Evolutionary conservation across 2,797 vertebrate species (phyloP).

Genomic region (Gouania willdenowi): DNA sequence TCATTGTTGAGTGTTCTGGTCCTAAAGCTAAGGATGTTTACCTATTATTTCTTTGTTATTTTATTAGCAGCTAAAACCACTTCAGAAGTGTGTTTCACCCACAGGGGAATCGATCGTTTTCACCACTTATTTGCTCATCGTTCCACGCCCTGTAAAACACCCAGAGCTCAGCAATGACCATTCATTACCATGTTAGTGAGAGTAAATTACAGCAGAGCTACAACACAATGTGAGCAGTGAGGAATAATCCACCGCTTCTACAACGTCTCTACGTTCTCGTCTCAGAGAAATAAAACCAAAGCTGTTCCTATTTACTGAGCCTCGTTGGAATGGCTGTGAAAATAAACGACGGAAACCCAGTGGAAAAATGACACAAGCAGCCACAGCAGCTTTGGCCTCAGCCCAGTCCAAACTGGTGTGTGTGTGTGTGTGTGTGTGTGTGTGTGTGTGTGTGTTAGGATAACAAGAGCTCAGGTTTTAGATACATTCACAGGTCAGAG

Average conservation of each 20-base stretch:
- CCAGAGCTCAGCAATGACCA: constrained; percentile 4
- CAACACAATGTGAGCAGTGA: not conserved
- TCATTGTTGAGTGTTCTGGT: too few relatives aligned
- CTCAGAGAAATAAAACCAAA: constrained; percentile 26
- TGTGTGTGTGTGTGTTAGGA: not conserved
- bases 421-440: constrained; percentile 36
- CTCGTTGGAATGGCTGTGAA: constrained; percentile 58
- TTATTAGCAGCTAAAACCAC: too few relatives aligned
- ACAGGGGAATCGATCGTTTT: not conserved
- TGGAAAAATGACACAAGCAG: constrained; percentile 64
- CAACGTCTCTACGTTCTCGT: too few relatives aligned
- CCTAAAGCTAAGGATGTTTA: too few relatives aligned
- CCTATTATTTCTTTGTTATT: too few relatives aligned
- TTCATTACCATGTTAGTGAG: constrained; percentile 7
- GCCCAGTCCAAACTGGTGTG: constrained; percentile 55
- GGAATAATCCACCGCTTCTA: constrained; percentile 35
- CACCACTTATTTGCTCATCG: constrained; percentile 11
- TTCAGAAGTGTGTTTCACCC: not conserved
- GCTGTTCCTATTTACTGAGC: constrained; percentile 41
- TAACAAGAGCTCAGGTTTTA: too few relatives aligned
- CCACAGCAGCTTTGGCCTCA: constrained; percentile 49
- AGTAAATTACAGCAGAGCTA: constrained; percentile 13
- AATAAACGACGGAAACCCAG: constrained; percentile 59
- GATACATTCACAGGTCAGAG: too few relatives aligned
- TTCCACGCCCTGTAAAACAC: not conserved